A percentile compares a stretch with the other conserved stretches of the same genome.
Evolutionary conservation across 2,888 invertebrate species (phyloP).

Genomic region (Adineta ricciae): DNA sequence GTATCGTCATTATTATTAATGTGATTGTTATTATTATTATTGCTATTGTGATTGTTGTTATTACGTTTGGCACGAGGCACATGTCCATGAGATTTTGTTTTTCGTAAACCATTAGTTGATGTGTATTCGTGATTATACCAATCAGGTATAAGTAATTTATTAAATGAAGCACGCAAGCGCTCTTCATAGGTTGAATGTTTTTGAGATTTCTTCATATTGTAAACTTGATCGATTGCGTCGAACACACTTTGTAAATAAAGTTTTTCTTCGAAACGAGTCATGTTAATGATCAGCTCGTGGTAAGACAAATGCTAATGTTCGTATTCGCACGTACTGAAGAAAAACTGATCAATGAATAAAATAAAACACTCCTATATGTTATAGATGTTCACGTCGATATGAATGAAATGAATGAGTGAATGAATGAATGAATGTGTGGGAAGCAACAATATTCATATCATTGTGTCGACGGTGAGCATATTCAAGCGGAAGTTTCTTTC

Average conservation of each 20-base stretch:
- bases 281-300: not conserved
- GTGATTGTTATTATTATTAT: not conserved
- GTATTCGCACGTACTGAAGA: not conserved
- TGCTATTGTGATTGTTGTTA: not conserved
- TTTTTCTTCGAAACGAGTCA: not conserved
- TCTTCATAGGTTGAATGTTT: not conserved
- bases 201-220: not conserved
- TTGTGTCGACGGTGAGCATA: not conserved
- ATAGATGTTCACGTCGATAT: not conserved
- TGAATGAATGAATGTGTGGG: not conserved
- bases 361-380: not conserved
- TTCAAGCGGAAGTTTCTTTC: conserved; percentile 11
- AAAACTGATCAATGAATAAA: not conserved
- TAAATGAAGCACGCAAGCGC: conserved; percentile 15
- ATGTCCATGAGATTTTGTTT: not conserved
- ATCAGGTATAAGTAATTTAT: not conserved
- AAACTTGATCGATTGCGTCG: conserved; percentile 5
- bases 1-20: not conserved
- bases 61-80: not conserved
- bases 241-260: not conserved
- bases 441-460: conserved; percentile 10
- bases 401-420: conserved; percentile 7
- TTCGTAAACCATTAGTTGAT: not conserved
- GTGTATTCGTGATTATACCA: conserved; percentile 23
- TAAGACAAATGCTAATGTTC: not conserved